phyloP scores from a whole-genome alignment of 2,113 vertebrate species.

The Rhodinocichla rosea region DNA sequence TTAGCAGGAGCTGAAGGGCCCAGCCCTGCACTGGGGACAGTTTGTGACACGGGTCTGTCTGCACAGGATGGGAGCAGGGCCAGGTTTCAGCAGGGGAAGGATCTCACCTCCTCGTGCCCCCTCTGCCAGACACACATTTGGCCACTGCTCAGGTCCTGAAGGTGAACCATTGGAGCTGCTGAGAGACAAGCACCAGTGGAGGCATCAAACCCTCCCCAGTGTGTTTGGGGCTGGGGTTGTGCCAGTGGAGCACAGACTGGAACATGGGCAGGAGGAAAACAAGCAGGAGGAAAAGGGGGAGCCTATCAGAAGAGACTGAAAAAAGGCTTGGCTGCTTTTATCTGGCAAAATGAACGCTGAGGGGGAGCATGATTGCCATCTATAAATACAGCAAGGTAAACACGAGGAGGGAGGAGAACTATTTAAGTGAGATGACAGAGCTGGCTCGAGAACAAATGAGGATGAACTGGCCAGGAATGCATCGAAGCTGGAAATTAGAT shows the following conservation, averaged over 20 bases:
- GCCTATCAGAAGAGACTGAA: not conserved
- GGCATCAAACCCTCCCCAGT: not conserved
- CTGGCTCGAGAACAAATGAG: slow-evolving; percentile 48
- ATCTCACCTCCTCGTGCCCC: not conserved
- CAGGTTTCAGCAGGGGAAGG: not conserved
- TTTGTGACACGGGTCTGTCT: not conserved
- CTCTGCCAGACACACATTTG: not conserved
- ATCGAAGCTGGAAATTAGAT: slow-evolving; percentile 43
- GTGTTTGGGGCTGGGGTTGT: not conserved
- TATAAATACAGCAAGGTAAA: slow-evolving; percentile 37
- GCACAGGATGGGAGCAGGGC: not conserved
- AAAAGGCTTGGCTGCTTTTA: slow-evolving; percentile 35
- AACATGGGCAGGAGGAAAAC: not conserved
- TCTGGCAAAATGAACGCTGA: slow-evolving; percentile 1
- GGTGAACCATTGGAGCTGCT: not conserved
- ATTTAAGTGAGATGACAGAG: slow-evolving; percentile 21
- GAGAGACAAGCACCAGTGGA: not conserved
- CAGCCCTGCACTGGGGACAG: not conserved
- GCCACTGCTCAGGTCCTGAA: not conserved
- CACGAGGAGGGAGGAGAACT: slow-evolving; percentile 46
- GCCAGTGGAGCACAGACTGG: not conserved
- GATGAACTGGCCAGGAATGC: slow-evolving; percentile 36
- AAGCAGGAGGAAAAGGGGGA: slow-evolving; percentile 3
- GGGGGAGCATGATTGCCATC: slow-evolving; percentile 47
- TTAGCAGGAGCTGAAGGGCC: not conserved